A percentile compares a stretch with the other conserved stretches of the same genome.
Conservation (phyloP, 2,113 vertebrate species). For the Hippocampus zosterae region DNA sequence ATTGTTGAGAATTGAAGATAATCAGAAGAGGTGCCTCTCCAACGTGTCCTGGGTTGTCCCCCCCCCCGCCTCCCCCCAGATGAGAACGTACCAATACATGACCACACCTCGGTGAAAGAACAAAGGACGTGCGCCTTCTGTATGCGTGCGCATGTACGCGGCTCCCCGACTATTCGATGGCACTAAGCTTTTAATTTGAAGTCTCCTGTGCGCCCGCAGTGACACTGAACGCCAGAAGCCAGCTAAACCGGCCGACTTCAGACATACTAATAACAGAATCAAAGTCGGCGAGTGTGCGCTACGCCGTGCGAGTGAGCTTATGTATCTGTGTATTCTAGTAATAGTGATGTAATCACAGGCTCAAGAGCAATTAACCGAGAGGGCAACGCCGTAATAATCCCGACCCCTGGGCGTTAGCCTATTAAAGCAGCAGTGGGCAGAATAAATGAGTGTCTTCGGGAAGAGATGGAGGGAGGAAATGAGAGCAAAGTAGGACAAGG, state of each 20-base stretch:
- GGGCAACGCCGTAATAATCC: conserved; percentile 67
- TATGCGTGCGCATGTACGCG: conserved; percentile 12
- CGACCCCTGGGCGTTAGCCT: conserved; percentile 64
- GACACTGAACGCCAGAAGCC: conserved; percentile 36
- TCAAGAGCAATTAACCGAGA: conserved; percentile 68
- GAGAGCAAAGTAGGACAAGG: not conserved
- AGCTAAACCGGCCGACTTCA: conserved; percentile 33
- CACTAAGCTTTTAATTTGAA: conserved; percentile 58
- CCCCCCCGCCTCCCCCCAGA: no score
- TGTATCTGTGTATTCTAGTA: conserved; percentile 55
- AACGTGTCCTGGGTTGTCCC: no score
- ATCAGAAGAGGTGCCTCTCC: no score
- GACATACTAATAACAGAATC: conserved; percentile 55
- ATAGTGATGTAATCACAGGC: conserved; percentile 63
- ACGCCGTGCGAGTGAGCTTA: conserved; percentile 29
- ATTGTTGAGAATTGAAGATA: no score
- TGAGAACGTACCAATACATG: not conserved
- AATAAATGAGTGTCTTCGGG: conserved; percentile 57
- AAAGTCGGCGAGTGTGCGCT: conserved; percentile 30
- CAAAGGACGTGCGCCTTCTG: not conserved
- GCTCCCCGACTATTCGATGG: conserved; percentile 29
- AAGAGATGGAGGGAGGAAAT: conserved; percentile 7
- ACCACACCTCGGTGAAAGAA: not conserved
- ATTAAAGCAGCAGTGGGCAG: conserved; percentile 63
- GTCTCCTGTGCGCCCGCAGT: conserved; percentile 44